Base-by-base conservation (phyloP, 2,888 invertebrate genomes). In the Catocala sponsa region DNA sequence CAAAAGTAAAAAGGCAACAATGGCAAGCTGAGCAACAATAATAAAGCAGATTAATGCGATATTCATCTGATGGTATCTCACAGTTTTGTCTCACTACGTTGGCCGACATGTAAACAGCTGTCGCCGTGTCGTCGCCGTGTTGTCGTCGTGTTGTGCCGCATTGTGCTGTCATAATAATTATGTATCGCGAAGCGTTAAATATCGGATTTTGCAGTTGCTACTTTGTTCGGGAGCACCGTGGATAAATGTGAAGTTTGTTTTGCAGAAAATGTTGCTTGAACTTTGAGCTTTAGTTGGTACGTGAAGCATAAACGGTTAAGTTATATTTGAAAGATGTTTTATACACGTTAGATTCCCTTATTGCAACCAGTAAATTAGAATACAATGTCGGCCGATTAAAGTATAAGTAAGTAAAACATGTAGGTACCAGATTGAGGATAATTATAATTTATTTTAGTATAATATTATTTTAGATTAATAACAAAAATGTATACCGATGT, bases 81-180 rank as follows among this genome's bases (percentile, higher is more conserved):
- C 73, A 65, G 67, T 73, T 74, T 80, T 80, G 82, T 78, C 68
- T 66, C 73, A 63, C 72, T 68, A 63, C 60, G 71, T 75, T 71
- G 71, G 78, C 79, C 78, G 79, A 72, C 74, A 81, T 81, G 85
- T 81, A 78, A 84, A 86, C 87, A 86, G 84, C 84, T 87, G 89
- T 89, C 87, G 65, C 63, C 76, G 72, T 78, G 84, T 82, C 76
- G 74, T 76, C 77, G 77, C 70, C 65, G 55, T 35, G 56, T 33
- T 78, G 85, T 85, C 86, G 85, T 85, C 72, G 82, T 86, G 87
- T 86, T 70, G 68, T 68, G 65, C 65, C 63, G 72, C 86, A 91
- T 92, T 92, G 91, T 92, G 78, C 91, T 92, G 92, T 92, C 92
- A 91, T 91, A 88, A 91, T 89, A 90, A 91, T 90, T 90, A 90